These are phyloP conservation scores for Ganaspis sp. DNA, from an alignment of 1,140 invertebrate species.

Conservation along the genomic window DNA sequence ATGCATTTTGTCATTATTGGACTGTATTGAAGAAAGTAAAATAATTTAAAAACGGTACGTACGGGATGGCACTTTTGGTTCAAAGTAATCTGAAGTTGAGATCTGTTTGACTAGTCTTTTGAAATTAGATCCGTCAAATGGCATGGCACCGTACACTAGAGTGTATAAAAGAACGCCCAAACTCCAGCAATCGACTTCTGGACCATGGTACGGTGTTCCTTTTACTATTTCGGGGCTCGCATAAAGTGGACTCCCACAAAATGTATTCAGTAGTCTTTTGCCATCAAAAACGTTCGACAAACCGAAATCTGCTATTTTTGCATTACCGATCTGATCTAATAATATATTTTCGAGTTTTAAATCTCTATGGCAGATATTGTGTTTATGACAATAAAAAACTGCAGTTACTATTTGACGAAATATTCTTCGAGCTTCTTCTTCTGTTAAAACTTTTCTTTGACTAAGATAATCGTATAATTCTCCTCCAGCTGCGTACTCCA, in stretches of 20 bases:
- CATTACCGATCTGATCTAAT: conserved; percentile 95
- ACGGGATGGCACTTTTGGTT: conserved; percentile 96
- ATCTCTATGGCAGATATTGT: conserved; percentile 98
- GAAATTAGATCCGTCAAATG: conserved; percentile 99
- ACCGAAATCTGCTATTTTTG: conserved; percentile 99
- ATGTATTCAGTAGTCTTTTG: conserved; percentile 91
- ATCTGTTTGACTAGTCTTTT: conserved; percentile 98
- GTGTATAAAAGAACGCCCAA: conserved; percentile 98
- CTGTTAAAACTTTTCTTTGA: conserved; percentile 91
- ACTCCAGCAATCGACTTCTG: conserved; percentile 97
- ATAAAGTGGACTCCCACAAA: conserved; percentile 98
- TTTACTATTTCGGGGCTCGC: conserved; percentile 99
- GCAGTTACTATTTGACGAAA: conserved; percentile 98
- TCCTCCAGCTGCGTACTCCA: conserved; percentile 99
- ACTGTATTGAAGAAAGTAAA: no score
- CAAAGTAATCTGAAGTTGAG: conserved; percentile 97
- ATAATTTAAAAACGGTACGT: conserved; percentile 72
- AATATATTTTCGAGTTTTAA: conserved; percentile 99
- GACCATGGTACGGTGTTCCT: conserved; percentile 97
- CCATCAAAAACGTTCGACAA: conserved; percentile 98
- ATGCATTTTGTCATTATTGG: no score
- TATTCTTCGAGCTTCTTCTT: conserved; percentile 95
- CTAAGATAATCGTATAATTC: conserved; percentile 99
- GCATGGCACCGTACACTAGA: conserved; percentile 99
- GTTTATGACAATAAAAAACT: conserved; percentile 99